A percentile compares a stretch with the other conserved stretches of the same genome.
Conservation (phyloP, 2,113 vertebrate species). For the Brachionichthys hirsutus region DNA sequence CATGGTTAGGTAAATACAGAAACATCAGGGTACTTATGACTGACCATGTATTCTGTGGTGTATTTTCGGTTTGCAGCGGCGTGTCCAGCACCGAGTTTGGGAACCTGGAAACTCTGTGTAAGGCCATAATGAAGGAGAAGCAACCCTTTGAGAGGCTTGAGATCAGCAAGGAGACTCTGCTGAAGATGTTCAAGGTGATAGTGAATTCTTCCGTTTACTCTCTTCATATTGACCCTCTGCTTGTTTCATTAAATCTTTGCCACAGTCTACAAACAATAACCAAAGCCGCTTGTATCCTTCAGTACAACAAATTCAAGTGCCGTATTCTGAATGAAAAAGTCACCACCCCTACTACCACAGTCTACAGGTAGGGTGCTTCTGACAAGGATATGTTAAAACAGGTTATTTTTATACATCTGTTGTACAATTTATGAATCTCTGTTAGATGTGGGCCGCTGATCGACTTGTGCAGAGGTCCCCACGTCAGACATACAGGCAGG, state of each 20-base stretch:
- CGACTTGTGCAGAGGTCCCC: constrained; percentile 94
- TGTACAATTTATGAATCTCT: background rate
- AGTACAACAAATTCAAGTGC: constrained; percentile 99
- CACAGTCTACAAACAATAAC: background rate
- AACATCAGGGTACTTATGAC: background rate
- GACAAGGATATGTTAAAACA: background rate
- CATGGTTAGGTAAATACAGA: background rate
- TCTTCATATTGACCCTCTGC: too few species aligned
- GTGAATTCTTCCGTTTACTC: too few species aligned
- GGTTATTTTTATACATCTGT: background rate
- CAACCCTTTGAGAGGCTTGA: constrained; percentile 95
- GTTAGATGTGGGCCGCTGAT: constrained; percentile 93
- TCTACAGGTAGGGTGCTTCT: constrained; percentile 84
- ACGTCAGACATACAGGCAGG: constrained; percentile 95
- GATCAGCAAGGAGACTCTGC: constrained; percentile 90
- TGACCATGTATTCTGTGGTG: too few species aligned
- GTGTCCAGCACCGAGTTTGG: constrained; percentile 94
- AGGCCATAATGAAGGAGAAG: constrained; percentile 93
- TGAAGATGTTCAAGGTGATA: constrained; percentile 96
- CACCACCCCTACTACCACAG: constrained; percentile 92
- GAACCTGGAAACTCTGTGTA: constrained; percentile 88
- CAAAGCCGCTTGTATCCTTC: constrained; percentile 35
- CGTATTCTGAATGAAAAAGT: constrained; percentile 98
- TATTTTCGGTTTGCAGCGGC: constrained; percentile 71
- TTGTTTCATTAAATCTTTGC: too few species aligned